Evolutionary conservation across 2,113 vertebrate species (phyloP).

Genomic region (Pollimyrus isidori): DNA sequence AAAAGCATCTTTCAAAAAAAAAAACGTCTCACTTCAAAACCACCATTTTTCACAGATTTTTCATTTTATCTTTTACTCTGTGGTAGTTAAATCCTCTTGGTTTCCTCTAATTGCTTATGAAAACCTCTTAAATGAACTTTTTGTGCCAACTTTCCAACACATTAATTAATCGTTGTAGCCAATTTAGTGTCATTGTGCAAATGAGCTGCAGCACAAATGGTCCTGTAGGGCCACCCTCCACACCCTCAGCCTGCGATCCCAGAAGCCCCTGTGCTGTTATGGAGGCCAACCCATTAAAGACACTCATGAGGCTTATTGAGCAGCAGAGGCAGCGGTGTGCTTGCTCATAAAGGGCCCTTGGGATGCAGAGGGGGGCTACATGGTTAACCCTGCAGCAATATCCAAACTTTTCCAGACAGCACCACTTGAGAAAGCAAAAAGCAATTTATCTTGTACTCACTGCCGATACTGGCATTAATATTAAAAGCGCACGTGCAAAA

Average conservation of each 20-base stretch:
- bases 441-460: neutral
- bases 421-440: neutral
- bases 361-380: neutral
- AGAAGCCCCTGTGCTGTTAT: conserved; percentile 59
- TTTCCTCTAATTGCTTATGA: conserved; percentile 72
- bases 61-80: conserved; percentile 49
- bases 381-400: neutral
- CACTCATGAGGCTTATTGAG: neutral
- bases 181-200: conserved; percentile 98
- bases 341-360: neutral
- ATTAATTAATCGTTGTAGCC: conserved; percentile 99
- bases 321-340: neutral
- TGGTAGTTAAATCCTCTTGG: conserved; percentile 37
- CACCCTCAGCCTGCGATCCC: conserved; percentile 53
- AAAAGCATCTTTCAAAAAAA: conserved; percentile 30
- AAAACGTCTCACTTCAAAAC: conserved; percentile 45
- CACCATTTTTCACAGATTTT: conserved; percentile 34
- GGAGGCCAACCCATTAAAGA: conserved; percentile 30
- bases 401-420: neutral
- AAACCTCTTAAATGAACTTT: conserved; percentile 77
- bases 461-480: neutral
- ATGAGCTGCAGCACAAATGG: conserved; percentile 98
- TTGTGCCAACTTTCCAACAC: conserved; percentile 98
- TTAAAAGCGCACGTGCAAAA: neutral
- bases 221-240: conserved; percentile 83